Base-by-base conservation (phyloP, 2,888 invertebrate genomes). In the Candidula unifasciata region DNA sequence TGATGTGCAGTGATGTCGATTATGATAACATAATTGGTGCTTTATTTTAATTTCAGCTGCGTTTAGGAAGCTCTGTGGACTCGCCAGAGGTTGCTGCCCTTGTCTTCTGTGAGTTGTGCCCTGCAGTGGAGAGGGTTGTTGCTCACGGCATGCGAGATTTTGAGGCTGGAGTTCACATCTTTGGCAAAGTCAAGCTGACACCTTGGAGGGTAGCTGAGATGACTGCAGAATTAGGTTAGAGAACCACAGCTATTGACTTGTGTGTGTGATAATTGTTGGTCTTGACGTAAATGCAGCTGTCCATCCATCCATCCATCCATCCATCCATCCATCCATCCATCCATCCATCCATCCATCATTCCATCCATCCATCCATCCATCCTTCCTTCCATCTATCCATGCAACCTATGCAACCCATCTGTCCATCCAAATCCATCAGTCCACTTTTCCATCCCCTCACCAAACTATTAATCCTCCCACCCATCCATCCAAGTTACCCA, bases 191-290 rank as follows among this genome's bases (percentile, higher is more conserved):
- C 80, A 95, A 96, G 89, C 97, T 97, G 92, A 96, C 97, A 13
- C 97, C 97, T 80, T 97, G 97, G 97, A 96, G 96, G 94, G 96
- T 97, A 88, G 96, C 97, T 8, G 97, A 97, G 94, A 96, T 97
- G 60, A 96, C 97, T 16, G 96, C 97, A 24, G 96, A 97, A 93
- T 96, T 96, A 95, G 97, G 93, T 78, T 13, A 64, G 78, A 64
- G 13, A 54, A 5, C 24, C 52, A 24, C 16, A 10, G 54, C 13
- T 24, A 21, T 27, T 60, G 27, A 27, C 27, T 27, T 18, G n/a
- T n/a, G 13, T n/a, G 13, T 13, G 27, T 16, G 27, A 8, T 69
- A 27, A 30, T 18, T 80, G 30, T n/a, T n/a, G n/a, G n/a, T 80
- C 35, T 71, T 27, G 37, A 3, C 35, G 33, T 37, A 35, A 73